Evolutionary conservation across 2,888 invertebrate genomes (phyloP), one percentile per base, ranked within the genome.

Genomic region (Ophioninae sp.): DNA sequence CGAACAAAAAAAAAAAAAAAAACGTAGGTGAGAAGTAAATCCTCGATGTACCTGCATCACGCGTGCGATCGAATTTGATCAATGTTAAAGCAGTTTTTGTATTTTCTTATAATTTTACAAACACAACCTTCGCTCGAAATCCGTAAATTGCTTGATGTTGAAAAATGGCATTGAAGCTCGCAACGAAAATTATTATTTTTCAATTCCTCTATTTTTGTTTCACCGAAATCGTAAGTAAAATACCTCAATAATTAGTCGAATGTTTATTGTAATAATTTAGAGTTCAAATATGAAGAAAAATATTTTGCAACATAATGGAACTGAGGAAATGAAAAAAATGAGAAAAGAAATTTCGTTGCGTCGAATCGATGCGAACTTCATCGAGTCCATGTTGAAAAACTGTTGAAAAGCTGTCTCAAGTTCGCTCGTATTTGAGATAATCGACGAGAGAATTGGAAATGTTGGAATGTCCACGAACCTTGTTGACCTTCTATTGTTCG

Each of bases 401-500:
- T 13, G 13, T 59, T 59, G 6, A 59, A 1, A 13, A 10, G n/a
- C 17, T 61, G 73, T 51, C 63, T 69, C 51, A 65, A 76, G 58
- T 72, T 72, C 64, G 68, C 56, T 71, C 41, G 79, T 20, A 82
- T 75, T 58, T 56, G 65, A 44, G 73, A 78, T 81, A 78, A 71
- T 68, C 73, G 72, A 17, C 17, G 75, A 74, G 39, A 72, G 51
- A 78, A 76, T 41, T 58, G 76, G 81, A 71, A 79, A 68, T 71
- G 23, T 71, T 74, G 82, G 74, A 82, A 85, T 75, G 85, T 88
- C 86, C 85, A 67, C 85, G 82, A 88, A 86, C 86, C 85, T 79
- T 77, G 85, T 84, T 89, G 90, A 89, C 89, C 90, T 89, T 89
- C 87, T 90, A 89, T 89, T 89, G 89, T 89, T 89, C 82, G 23